Percentiles rank a stretch among this genome's conserved stretches.
phyloP scores from a whole-genome alignment of 2,797 vertebrate genomes.

The Alauda arvensis region DNA sequence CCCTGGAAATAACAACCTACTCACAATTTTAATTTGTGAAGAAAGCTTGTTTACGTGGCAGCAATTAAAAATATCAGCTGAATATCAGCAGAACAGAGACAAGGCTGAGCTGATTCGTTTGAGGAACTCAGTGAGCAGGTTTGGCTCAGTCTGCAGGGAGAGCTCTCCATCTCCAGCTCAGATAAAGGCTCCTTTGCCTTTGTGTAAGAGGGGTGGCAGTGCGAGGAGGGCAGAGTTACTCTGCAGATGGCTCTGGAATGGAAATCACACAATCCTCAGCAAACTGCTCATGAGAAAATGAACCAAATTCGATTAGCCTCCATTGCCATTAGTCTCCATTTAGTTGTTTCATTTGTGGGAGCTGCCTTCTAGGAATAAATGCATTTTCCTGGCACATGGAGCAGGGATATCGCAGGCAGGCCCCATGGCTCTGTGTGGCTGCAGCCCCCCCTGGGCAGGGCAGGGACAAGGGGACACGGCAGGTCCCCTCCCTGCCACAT shows the following conservation, averaged over 20 bases:
- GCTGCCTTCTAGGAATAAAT: neutral
- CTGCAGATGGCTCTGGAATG: neutral
- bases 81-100: neutral
- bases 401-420: neutral
- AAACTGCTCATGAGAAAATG: neutral
- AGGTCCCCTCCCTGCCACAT: neutral
- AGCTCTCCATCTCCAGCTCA: neutral
- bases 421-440: too few relatives aligned
- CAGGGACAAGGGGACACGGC: too few relatives aligned
- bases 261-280: neutral
- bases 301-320: neutral
- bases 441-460: too few relatives aligned
- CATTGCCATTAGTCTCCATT: neutral
- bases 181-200: neutral
- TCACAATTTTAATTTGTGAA: neutral
- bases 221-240: neutral
- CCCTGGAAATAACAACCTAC: neutral
- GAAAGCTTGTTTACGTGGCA: neutral
- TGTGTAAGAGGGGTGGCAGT: neutral
- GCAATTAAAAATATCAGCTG: neutral
- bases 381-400: neutral
- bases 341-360: neutral
- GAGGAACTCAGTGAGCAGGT: neutral
- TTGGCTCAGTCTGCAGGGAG: neutral
- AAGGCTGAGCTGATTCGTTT: neutral